A percentile compares a stretch with the other conserved stretches of the same genome.
These are phyloP conservation scores for Muscicapa comitata DNA, from an alignment of 2,797 vertebrate species.

Conservation along the genomic window DNA sequence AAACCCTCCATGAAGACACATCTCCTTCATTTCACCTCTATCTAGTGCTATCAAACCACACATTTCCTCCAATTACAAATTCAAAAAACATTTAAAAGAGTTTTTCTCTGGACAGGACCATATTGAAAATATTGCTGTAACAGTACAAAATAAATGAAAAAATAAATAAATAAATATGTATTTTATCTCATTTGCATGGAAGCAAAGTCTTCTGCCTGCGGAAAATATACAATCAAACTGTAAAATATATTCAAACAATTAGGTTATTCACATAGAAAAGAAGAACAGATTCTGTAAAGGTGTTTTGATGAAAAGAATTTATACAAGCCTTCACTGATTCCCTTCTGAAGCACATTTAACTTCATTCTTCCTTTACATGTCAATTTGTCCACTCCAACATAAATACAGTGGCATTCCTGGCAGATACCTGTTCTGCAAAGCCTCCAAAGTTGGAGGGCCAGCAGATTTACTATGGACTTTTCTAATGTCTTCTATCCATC, in stretches of 20 bases:
- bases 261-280: neutral
- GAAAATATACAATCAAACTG: neutral
- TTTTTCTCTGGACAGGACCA: neutral
- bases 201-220: neutral
- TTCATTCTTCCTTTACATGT: neutral
- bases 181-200: neutral
- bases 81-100: neutral
- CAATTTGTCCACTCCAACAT: neutral
- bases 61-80: neutral
- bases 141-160: neutral
- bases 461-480: neutral
- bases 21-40: neutral
- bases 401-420: neutral
- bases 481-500: neutral
- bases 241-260: neutral
- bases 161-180: neutral
- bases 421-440: neutral
- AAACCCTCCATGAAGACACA: neutral
- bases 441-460: neutral
- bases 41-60: neutral
- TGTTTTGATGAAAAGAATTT: neutral
- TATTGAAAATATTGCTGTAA: neutral
- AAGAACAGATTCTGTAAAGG: neutral
- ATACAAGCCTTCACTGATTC: neutral
- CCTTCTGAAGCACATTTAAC: neutral